These are phyloP conservation scores for Coracias cyanogaster DNA, from an alignment of 2,797 vertebrate species.

Conservation along the genomic window DNA sequence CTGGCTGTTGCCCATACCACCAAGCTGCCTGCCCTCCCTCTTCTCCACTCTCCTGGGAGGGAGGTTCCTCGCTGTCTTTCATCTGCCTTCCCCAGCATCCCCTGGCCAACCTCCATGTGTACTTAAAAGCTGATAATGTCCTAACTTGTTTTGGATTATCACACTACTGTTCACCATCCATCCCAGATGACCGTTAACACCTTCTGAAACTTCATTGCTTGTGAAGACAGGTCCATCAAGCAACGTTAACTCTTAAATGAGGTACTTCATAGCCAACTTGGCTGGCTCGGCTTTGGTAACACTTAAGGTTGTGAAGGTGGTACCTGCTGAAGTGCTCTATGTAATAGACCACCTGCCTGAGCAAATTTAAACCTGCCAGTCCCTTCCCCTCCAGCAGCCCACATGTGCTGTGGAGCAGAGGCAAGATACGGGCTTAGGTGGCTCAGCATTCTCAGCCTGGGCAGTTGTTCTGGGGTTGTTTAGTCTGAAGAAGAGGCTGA, in stretches of 20 bases:
- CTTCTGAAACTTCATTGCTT: background rate
- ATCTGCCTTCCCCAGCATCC: background rate
- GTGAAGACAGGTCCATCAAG: background rate
- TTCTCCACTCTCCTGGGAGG: background rate
- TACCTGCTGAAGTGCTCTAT: background rate
- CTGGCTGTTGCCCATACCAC: background rate
- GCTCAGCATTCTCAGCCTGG: background rate
- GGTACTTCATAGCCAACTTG: background rate
- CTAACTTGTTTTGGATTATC: background rate
- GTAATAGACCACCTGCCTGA: background rate
- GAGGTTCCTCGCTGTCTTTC: background rate
- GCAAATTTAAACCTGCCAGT: accelerated
- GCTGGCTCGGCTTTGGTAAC: background rate
- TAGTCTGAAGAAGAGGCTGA: no score
- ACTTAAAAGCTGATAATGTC: background rate
- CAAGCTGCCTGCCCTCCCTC: background rate
- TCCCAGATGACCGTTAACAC: background rate
- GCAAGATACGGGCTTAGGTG: no score
- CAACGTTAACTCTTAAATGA: accelerated
- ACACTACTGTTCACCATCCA: background rate
- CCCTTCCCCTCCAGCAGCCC: background rate
- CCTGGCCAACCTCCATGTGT: accelerated
- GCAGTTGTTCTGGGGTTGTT: background rate
- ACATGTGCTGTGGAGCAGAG: background rate
- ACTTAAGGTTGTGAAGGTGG: accelerated